Base-by-base conservation (phyloP, 2,888 invertebrate genomes). In the Lymantria dispar region DNA sequence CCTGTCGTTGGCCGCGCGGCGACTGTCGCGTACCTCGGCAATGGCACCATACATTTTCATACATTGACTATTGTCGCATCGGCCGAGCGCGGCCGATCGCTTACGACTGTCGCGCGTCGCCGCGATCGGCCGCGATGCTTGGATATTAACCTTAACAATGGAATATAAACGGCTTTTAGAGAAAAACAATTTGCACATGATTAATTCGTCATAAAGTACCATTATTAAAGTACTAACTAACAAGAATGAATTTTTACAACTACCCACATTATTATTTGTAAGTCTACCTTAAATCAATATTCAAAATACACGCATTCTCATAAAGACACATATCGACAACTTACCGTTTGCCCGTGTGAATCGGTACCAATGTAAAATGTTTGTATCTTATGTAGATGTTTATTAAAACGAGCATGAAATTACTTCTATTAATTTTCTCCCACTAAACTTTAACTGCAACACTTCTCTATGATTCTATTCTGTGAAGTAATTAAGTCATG, bases 261-360 rank as follows among this genome's bases (percentile, higher is more conserved):
- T 38, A 40, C 40, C 40, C 15, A 40, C 40, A 14, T 10, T 2
- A 36, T 38, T 38, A 12, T 38, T 38, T 38, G 12, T 12, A 8
- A 11, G 1, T 36, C 3, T 12, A 7, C 12, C n/a, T 12, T 30
- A 60, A 52, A 52, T 54, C 14, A 52, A 43, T 58, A 58, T 51
- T 48, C 15, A 59, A 52, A 68, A 54, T 64, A 65, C 70, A 80
- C 73, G 87, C 87, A 87, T 88, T 88, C 86, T 87, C 85, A 80
- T 76, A 68, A 57, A 60, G 53, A 62, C 64, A 66, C 62, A 62
- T 45, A 46, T 69, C 52, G 58, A 66, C 70, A 76, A 71, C 66
- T 62, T 67, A 70, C 76, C 71, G 75, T 76, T 85, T 82, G 89
- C 86, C 88, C 70, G 90, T 91, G 90, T 91, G 90, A 90, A 91